A percentile compares a stretch with the other conserved stretches of the same genome.
Conservation (phyloP, 2,797 vertebrate species). For the Vespertilio murinus region DNA sequence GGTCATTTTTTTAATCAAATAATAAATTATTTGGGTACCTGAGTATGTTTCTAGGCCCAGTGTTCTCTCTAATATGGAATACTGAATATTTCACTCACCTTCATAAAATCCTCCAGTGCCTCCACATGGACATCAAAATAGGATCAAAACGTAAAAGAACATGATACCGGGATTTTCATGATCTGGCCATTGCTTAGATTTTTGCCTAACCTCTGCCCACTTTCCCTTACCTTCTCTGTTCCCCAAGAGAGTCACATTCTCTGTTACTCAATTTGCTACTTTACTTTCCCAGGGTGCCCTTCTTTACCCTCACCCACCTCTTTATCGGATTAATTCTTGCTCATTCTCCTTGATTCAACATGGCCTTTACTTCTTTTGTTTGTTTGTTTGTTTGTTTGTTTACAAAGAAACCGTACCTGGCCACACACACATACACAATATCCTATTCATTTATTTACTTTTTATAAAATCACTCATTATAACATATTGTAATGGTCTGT, state of each 20-base stretch:
- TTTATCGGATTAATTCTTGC: neutral
- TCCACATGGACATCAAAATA: neutral
- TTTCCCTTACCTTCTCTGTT: neutral
- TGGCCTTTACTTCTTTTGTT: neutral
- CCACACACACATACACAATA: neutral
- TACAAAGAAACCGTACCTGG: neutral
- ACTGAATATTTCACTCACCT: neutral
- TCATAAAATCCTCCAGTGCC: neutral
- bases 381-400: no score
- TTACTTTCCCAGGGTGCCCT: fast-evolving
- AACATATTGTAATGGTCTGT: neutral
- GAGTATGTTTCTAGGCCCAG: neutral
- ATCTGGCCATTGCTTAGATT: neutral
- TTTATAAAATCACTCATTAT: slow-evolving; percentile 24
- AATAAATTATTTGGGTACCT: neutral
- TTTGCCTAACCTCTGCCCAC: neutral
- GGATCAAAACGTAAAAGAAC: neutral
- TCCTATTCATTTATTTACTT: neutral
- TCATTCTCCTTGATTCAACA: neutral
- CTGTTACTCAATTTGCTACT: neutral
- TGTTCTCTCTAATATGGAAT: neutral
- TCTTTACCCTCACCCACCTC: neutral
- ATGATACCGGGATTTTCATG: neutral
- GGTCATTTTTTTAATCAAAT: neutral
- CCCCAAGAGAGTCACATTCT: neutral